Conservation (phyloP, 1,140 invertebrate species). For the Thereuonema tuberculata region DNA sequence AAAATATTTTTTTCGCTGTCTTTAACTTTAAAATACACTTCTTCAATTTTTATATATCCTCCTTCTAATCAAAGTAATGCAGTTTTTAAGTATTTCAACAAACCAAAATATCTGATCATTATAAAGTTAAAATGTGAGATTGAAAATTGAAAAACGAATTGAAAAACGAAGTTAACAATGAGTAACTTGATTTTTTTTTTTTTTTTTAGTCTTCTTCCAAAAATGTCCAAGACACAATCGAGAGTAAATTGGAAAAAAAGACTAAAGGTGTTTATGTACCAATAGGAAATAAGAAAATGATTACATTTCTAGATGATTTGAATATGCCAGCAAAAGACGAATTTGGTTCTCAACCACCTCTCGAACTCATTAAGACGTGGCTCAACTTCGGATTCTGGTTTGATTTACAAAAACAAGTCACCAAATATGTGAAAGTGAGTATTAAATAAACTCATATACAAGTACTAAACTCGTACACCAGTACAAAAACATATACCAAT, state of each 20-base stretch:
- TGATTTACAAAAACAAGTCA: slow-evolving; percentile 52
- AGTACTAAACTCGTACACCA: no score
- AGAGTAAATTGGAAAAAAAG: slow-evolving; percentile 62
- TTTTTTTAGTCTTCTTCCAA: slow-evolving; percentile 49
- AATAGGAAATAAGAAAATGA: slow-evolving; percentile 54
- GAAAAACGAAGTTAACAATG: no score
- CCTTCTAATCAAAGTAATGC: no score
- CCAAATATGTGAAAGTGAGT: slow-evolving; percentile 49
- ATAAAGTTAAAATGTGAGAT: no score
- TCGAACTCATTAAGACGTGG: slow-evolving; percentile 72
- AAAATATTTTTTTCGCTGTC: no score
- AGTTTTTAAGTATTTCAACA: no score
- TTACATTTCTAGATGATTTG: slow-evolving; percentile 75
- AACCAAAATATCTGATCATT: no score
- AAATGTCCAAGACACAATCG: slow-evolving; percentile 55
- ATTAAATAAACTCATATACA: no score
- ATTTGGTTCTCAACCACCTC: slow-evolving; percentile 68
- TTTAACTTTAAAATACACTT: no score
- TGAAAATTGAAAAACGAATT: no score
- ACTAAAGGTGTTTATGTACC: slow-evolving; percentile 67
- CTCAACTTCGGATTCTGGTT: slow-evolving; percentile 80
- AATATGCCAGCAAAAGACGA: slow-evolving; percentile 79
- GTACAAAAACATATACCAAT: neutral
- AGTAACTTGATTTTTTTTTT: neutral
- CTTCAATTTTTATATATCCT: no score